These are phyloP conservation scores for Monoplex corrugatus DNA, from an alignment of 2,888 invertebrate genomes.

Conservation along the genomic window DNA sequence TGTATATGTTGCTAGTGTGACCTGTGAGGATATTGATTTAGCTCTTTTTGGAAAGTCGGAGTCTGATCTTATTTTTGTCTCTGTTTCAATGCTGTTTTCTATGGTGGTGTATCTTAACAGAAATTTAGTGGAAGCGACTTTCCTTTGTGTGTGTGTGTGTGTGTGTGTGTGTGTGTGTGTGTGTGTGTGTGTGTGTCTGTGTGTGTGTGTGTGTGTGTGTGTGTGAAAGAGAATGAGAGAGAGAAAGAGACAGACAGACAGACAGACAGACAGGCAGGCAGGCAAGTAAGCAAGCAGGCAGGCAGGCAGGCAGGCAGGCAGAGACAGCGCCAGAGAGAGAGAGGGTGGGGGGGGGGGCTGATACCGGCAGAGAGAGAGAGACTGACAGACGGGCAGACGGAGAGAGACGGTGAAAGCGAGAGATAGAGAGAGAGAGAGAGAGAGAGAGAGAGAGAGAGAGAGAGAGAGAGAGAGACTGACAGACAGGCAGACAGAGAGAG, in stretches of 20 bases:
- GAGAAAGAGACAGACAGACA: not conserved
- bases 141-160: no score
- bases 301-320: not conserved
- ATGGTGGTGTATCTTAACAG: no score
- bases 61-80: no score
- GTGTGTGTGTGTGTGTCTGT: no score
- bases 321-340: not conserved
- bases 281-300: not conserved
- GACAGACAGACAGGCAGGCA: not conserved
- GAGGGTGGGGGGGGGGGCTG: not conserved
- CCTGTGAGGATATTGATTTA: no score
- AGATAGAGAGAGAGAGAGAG: slow-evolving; percentile 37
- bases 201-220: no score
- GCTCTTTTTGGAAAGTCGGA: no score
- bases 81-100: no score
- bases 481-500: not conserved
- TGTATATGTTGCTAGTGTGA: no score
- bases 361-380: not conserved
- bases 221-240: not conserved
- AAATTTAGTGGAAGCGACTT: no score
- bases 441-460: slow-evolving; percentile 26
- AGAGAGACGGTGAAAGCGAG: slow-evolving; percentile 30
- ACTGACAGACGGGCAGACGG: not conserved
- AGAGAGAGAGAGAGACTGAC: slow-evolving; percentile 19
- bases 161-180: no score